Conservation (phyloP, 2,888 invertebrate species). For the Elegia similella region DNA sequence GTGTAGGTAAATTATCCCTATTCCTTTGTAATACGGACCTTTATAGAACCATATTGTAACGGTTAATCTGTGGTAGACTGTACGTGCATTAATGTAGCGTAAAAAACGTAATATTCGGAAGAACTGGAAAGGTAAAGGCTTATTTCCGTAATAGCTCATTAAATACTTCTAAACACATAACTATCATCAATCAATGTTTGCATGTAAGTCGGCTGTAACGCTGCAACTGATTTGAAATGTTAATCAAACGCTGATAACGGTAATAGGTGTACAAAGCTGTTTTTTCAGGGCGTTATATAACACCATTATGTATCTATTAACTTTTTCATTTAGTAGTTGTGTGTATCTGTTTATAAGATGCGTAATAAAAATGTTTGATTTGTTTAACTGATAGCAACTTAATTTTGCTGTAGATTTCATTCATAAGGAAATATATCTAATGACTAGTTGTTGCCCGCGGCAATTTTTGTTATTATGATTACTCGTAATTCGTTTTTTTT, state of each 20-base stretch:
- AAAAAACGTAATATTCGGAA: slow-evolving; percentile 12
- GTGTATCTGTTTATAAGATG: too few species aligned
- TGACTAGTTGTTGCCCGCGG: too few species aligned
- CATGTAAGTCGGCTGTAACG: not conserved
- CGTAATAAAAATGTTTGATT: too few species aligned
- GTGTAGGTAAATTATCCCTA: too few species aligned
- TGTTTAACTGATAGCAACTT: too few species aligned
- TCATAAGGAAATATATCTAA: too few species aligned
- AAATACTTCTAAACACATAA: not conserved
- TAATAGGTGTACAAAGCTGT: not conserved
- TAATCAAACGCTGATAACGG: not conserved
- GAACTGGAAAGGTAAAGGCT: not conserved
- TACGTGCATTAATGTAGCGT: not conserved
- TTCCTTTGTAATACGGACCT: too few species aligned
- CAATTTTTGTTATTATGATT: too few species aligned
- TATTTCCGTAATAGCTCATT: not conserved
- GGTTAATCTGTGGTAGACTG: not conserved
- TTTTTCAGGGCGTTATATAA: not conserved
- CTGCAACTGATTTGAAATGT: slow-evolving; percentile 2
- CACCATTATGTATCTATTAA: not conserved
- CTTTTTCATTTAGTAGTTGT: not conserved
- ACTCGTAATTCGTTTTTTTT: too few species aligned
- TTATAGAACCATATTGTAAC: not conserved
- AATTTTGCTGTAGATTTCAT: too few species aligned
- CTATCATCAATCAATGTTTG: slow-evolving; percentile 1